Base-by-base conservation (phyloP, 2,113 vertebrate species). In the Pao palembangensis region DNA sequence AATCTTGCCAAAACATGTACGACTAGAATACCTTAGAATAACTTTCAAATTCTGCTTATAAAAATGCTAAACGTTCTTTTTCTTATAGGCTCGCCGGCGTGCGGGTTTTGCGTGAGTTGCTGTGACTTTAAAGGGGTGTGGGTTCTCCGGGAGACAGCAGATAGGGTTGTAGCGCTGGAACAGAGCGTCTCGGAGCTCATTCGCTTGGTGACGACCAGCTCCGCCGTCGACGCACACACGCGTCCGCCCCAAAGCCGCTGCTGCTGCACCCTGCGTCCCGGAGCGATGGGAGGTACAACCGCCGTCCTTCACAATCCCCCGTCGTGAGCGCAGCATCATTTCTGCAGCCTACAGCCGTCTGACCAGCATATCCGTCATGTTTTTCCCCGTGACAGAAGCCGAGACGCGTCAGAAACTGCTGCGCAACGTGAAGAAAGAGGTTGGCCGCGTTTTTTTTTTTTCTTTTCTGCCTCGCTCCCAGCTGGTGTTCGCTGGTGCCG, bases 371-470 rank as follows among this genome's bases (percentile, higher is more conserved):
- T 34, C 75, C 62, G 76, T 67, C 17, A 62, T 88, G 76, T 91
- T 75, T 86, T 85, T 71, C 85, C 66, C 31, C 19, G 55, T 85
- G 81, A 82, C 90, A 95, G 94, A 95, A 76, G 90, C 90, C 58
- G 94, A 96, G 90, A 95, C 93, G 80, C 92, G 94, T 44, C 95
- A 98, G 92, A 92, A 91, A 77, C 83, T 96, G 87, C 92, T 96
- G 88, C 93, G 93, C 87, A 94, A 91, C 61, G 94, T 95, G 62
- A 96, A 96, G 89, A 95, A 98, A 87, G 95, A 98, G 94, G 95
- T 95, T 64, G 64, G 91, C 86, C 15, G 8, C 74, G 67, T 42
- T 21, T 59, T 34, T 43, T 31, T 31, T 41, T 42, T 21, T 59
- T 34, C 23, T 31, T 31, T 41, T 61, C 61, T 49, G 1, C 47